A percentile compares a stretch with the other conserved stretches of the same genome.
Conservation (phyloP, 2,888 invertebrate species). For the Adineta ricciae region DNA sequence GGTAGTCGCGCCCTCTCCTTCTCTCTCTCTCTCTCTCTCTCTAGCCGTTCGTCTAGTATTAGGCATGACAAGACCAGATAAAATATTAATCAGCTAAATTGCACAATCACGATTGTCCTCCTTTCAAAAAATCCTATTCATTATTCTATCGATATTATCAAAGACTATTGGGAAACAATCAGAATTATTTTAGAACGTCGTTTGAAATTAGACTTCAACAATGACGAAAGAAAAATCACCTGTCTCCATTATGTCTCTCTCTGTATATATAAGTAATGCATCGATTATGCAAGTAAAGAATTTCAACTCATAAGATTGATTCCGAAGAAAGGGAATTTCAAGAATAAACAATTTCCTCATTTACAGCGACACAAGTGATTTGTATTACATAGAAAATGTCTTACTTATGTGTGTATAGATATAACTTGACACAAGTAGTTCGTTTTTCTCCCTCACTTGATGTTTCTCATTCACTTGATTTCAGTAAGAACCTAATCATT, state of each 20-base stretch:
- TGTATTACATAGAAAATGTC: neutral
- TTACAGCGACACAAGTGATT: neutral
- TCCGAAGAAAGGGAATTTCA: neutral
- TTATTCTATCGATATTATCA: neutral
- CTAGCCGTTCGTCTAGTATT: neutral
- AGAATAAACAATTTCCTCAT: slow-evolving; percentile 1
- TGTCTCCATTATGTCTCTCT: neutral
- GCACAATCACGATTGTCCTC: neutral
- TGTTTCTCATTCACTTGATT: neutral
- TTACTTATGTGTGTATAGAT: neutral
- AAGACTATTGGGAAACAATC: neutral
- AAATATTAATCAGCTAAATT: slow-evolving; percentile 15
- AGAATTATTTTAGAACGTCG: neutral
- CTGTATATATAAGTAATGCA: neutral
- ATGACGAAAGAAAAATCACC: neutral
- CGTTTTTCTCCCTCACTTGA: neutral
- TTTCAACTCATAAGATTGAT: neutral
- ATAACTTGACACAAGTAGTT: neutral
- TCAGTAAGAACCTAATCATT: neutral
- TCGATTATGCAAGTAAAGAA: neutral
- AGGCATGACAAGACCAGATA: neutral
- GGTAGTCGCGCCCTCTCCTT: neutral
- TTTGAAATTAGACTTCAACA: neutral
- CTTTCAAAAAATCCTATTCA: neutral
- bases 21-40: neutral